Conservation (phyloP, 2,113 vertebrate species). For the Ceyx melanurus region DNA sequence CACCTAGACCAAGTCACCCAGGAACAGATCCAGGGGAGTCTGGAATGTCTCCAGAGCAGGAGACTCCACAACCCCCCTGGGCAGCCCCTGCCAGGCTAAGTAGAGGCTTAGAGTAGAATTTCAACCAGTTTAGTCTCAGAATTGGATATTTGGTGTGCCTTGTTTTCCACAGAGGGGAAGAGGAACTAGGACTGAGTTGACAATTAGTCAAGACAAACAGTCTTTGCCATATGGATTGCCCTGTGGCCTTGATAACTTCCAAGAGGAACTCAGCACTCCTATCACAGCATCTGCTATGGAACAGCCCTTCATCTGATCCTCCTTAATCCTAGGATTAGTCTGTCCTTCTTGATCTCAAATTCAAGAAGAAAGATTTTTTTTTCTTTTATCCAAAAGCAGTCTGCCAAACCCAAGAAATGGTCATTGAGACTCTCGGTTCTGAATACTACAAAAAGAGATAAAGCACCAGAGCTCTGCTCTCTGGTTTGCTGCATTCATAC, state of each 20-base stretch:
- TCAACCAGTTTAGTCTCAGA: background rate
- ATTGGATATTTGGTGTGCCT: background rate
- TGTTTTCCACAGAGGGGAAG: background rate
- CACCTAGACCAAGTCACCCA: no score
- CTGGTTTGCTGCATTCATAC: background rate
- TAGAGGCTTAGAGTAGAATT: background rate
- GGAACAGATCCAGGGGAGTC: no score
- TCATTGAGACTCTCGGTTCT: background rate
- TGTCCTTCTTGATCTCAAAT: background rate
- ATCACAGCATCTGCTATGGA: background rate
- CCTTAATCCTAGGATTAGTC: conserved; percentile 8
- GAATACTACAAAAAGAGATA: background rate
- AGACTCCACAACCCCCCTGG: no score
- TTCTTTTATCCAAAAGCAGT: background rate
- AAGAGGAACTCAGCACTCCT: fast-evolving
- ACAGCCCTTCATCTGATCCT: background rate
- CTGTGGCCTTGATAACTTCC: background rate
- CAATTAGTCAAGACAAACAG: background rate
- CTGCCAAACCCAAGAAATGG: background rate
- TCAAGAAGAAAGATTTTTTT: background rate
- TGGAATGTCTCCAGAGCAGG: no score
- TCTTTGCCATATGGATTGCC: background rate
- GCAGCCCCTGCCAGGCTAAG: no score
- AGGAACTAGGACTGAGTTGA: background rate
- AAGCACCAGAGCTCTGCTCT: background rate